Percentiles rank a stretch among this genome's conserved stretches.
Conservation (phyloP, 2,888 invertebrate genomes). For the Geophilus truncorum region DNA sequence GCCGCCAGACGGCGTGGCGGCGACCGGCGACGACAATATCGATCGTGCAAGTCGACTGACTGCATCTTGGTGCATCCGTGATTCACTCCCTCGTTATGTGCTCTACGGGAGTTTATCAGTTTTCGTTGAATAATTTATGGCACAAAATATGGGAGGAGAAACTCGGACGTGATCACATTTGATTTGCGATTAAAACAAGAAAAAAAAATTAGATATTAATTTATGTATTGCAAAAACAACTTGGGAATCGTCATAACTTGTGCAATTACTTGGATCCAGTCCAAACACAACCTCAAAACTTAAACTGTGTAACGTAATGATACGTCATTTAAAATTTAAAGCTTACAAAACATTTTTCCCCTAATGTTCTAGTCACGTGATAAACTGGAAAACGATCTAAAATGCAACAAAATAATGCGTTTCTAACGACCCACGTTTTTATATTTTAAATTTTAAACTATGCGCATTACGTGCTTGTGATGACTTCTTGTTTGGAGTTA, state of each 20-base stretch:
- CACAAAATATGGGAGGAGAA: neutral
- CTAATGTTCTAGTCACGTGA: no score
- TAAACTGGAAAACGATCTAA: no score
- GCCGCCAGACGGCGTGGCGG: neutral
- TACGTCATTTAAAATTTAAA: neutral
- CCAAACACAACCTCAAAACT: neutral
- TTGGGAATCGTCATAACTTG: neutral
- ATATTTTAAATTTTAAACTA: no score
- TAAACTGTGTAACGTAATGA: neutral
- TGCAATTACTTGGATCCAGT: neutral
- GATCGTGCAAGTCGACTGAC: neutral
- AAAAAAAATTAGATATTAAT: neutral
- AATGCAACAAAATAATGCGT: no score
- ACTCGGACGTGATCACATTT: neutral
- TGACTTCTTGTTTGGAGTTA: no score
- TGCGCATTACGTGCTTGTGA: no score
- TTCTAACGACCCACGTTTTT: no score
- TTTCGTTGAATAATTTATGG: neutral
- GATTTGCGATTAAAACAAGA: neutral
- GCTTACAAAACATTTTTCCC: no score
- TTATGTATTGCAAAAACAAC: neutral
- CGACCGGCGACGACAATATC: neutral
- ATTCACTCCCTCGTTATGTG: neutral
- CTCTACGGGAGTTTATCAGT: neutral
- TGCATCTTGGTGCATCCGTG: neutral